Base-by-base conservation (phyloP, 2,113 vertebrate genomes). In the Nestor notabilis region DNA sequence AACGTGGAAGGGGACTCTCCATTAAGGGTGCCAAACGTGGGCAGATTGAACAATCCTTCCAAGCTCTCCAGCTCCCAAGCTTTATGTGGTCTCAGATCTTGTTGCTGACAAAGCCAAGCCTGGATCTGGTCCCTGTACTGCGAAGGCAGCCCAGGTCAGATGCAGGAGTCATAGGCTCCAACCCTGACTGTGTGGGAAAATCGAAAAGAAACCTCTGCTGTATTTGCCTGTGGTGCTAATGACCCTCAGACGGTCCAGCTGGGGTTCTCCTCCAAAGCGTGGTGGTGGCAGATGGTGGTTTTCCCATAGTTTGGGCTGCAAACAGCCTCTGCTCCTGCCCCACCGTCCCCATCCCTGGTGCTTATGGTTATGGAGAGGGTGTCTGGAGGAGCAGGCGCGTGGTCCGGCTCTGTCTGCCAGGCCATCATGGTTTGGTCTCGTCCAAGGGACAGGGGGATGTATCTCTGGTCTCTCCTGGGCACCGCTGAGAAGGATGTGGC, bases 1-100 rank as follows among this genome's bases (percentile, higher is more conserved):
- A 79, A 35, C 0, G 7, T 31, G 72, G 93, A 65, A 81, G 64
- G 49, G 24, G 49, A 7, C 25, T 91, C 27, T 82, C 8, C 17
- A 6, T 17, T 13, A 17, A 69, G 49, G 52, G 19, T 86, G 66
- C 52, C 79, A 60, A 1, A 37, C 0, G 12, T 27, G 83, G 83
- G 91, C 89, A 96, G 87, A 25, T 28, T 27, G 77, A 84, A 72
- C 87, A 82, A 25, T 50, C 16, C 82, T 78, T 37, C 55, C 29
- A 3, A 55, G 39, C 68, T 52, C 24, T 87, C 13, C 81, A 75
- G 70, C 79, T 82, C 55, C 79, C 87, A 53, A 50, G 47, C 71
- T 49, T 66, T 46, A 3, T 41, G 41, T 35, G 24, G 58, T 6
- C 83, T 87, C 33, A 6, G n/a, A 37, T 35, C 52, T 17, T 5